Evolutionary conservation across 2,888 invertebrate species (phyloP), one percentile per base, ranked within the genome.

Genomic region (Caenorhabditis sulstoni): DNA sequence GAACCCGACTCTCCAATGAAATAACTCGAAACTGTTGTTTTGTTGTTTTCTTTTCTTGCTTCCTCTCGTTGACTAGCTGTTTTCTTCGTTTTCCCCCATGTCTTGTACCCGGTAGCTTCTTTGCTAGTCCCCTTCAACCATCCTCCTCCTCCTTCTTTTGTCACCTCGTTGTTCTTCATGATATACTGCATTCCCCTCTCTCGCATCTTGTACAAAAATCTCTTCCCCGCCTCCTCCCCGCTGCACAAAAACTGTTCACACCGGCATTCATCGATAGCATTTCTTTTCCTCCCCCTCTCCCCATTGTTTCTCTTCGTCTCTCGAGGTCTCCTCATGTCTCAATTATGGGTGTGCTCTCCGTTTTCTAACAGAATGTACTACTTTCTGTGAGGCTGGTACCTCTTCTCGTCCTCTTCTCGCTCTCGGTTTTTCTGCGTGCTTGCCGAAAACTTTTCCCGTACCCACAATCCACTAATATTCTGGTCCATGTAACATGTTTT

Each of bases 61-160:
- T 22, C 44, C 20, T 49, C 20, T 49, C 22, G 49, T 49, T 49
- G 49, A 49, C 49, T 49, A 49, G 49, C 49, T 49, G 49, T 49
- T 49, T 22, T 44, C 12, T 49, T 29, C 20, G 22, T 20, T 49
- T 22, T 49, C 22, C 12, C 22, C 9, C 9, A 2, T 1, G 3
- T 20, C 12, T 14, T 14, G 11, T 18, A 3, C 18, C 49, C 49
- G 49, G 49, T 49, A 49, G 49, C 12, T 11, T 2, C 22, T 49
- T 49, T 7, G 49, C 49, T 49, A 49, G 49, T 22, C 14, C 44
- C 44, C 44, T 11, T 11, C 29, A 7, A 3, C 29, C 29, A 29
- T 29, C n/a, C n/a, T n/a, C n/a, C n/a, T n/a, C n/a, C n/a, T n/a
- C n/a, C n/a, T n/a, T n/a, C n/a, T n/a, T n/a, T n/a, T n/a, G n/a